These are phyloP conservation scores for Ophioninae sp. DNA, from an alignment of 2,888 invertebrate genomes.

Conservation along the genomic window DNA sequence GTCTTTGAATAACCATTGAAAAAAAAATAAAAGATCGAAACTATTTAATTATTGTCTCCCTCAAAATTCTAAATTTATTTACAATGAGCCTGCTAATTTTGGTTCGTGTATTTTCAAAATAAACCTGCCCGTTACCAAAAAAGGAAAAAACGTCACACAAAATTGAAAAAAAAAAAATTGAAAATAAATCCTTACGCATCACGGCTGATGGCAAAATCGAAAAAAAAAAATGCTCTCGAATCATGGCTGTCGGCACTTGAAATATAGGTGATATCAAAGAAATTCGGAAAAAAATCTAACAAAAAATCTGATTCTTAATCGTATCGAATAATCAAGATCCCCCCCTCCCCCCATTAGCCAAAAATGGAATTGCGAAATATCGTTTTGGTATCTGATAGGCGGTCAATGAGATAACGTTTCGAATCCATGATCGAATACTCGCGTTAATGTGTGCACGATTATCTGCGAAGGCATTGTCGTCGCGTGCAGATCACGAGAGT, in stretches of 20 bases:
- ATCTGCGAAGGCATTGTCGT: conserved; percentile 20
- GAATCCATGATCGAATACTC: not conserved
- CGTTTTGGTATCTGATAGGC: conserved; percentile 6
- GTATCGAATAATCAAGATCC: not conserved
- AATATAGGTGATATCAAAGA: not conserved
- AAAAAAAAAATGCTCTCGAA: not conserved
- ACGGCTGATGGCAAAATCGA: not conserved
- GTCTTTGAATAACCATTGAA: not conserved
- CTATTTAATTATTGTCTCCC: no score
- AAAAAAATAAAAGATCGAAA: not conserved
- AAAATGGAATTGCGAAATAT: conserved; percentile 17
- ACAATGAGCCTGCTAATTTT: not conserved
- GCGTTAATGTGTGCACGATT: not conserved
- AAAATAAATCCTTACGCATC: no score
- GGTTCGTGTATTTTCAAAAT: not conserved
- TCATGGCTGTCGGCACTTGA: not conserved
- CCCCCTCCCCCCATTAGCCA: not conserved
- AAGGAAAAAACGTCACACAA: no score
- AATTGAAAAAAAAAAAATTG: no score
- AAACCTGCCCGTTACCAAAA: not conserved
- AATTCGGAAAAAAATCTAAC: not conserved
- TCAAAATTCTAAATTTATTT: not conserved
- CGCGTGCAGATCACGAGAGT: conserved; percentile 46
- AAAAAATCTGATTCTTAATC: not conserved
- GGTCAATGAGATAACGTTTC: conserved; percentile 28